phyloP scores from a whole-genome alignment of 2,113 vertebrate species.

The Lepisosteus osseus region DNA sequence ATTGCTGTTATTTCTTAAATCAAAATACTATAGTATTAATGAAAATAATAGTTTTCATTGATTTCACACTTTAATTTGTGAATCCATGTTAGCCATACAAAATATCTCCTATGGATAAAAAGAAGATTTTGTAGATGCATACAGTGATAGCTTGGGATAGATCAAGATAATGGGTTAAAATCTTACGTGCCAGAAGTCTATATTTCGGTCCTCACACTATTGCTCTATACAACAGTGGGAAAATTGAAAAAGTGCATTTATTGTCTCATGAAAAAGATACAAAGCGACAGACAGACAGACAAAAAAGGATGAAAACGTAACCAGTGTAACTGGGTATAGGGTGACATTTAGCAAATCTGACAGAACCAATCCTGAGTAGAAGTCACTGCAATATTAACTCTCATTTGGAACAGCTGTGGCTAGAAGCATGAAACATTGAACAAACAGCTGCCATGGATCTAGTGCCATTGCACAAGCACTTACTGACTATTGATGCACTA shows the following conservation, averaged over 20 bases:
- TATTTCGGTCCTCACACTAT: too few relatives aligned
- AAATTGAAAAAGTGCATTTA: neutral
- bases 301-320: constrained; percentile 36
- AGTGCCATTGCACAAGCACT: constrained; percentile 74
- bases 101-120: neutral
- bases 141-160: too few relatives aligned
- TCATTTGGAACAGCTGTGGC: constrained; percentile 97
- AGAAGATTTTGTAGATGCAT: neutral
- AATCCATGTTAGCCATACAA: too few relatives aligned
- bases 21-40: too few relatives aligned
- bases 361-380: constrained; percentile 82
- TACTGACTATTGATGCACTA: constrained; percentile 70
- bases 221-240: too few relatives aligned
- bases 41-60: too few relatives aligned
- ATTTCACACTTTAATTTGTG: too few relatives aligned
- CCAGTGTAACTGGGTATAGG: constrained; percentile 69
- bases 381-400: constrained; percentile 94
- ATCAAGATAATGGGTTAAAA: neutral
- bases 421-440: constrained; percentile 98
- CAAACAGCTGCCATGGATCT: constrained; percentile 97
- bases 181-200: too few relatives aligned
- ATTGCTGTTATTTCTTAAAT: too few relatives aligned
- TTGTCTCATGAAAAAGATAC: constrained; percentile 25
- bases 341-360: constrained; percentile 90
- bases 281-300: constrained; percentile 41